Evolutionary conservation across 2,888 invertebrate species (phyloP).

Genomic region (Tubulanus polymorphus): DNA sequence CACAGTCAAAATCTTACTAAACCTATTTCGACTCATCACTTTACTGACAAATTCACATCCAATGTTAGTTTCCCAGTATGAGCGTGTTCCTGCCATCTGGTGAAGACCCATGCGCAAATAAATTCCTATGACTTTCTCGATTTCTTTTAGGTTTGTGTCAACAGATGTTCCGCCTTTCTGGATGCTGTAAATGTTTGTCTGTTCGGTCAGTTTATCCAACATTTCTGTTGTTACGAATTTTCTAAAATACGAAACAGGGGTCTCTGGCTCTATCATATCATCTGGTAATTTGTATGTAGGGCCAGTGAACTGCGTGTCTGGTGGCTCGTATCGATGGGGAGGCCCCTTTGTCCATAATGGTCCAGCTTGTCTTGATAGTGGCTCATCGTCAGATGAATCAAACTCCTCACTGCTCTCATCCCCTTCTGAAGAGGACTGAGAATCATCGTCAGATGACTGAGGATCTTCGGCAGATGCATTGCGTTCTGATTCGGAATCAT

Average conservation of each 20-base stretch:
- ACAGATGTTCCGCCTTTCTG: constrained; percentile 7
- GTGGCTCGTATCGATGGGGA: too few species aligned
- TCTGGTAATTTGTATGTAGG: neutral
- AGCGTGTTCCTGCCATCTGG: constrained; percentile 4
- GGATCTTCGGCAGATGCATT: neutral
- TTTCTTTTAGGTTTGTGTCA: constrained; percentile 9
- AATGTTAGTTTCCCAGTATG: neutral
- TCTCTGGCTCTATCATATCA: neutral
- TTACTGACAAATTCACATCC: neutral
- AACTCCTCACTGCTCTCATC: too few species aligned
- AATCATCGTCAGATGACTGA: neutral
- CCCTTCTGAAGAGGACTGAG: too few species aligned
- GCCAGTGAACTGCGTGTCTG: neutral
- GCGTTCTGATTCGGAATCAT: neutral
- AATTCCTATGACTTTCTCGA: constrained; percentile 10
- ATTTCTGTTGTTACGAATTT: neutral
- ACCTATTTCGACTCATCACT: neutral
- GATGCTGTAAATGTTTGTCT: constrained; percentile 1
- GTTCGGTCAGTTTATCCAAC: neutral
- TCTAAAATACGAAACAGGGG: neutral
- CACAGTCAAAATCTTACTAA: neutral
- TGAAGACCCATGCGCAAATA: constrained; percentile 15
- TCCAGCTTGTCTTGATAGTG: too few species aligned
- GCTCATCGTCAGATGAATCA: too few species aligned
- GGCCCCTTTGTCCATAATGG: too few species aligned